Evolutionary conservation across 2,888 invertebrate species (phyloP).

Genomic region (Orthosia gothica): DNA sequence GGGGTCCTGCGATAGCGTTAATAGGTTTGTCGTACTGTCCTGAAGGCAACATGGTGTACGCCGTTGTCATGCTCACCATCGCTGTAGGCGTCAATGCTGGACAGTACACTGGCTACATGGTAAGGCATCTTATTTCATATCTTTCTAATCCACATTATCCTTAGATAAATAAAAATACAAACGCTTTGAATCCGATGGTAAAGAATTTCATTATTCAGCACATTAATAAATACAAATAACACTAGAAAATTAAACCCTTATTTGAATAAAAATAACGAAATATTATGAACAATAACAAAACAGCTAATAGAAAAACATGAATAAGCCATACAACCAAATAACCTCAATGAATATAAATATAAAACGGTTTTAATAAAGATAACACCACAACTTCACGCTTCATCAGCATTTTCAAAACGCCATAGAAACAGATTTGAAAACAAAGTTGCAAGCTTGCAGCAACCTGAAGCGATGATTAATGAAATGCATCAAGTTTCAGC

Average conservation of each 20-base stretch:
- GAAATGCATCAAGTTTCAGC: conserved; percentile 51
- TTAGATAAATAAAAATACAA: no score
- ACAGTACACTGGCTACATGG: conserved; percentile 83
- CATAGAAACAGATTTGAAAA: conserved; percentile 20
- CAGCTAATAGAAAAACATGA: neutral
- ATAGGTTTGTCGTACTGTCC: conserved; percentile 92
- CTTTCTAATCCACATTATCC: no score
- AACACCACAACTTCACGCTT: neutral
- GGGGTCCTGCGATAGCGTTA: conserved; percentile 93
- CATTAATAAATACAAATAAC: neutral
- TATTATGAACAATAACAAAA: neutral
- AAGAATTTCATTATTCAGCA: neutral
- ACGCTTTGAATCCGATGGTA: no score
- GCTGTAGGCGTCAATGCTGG: conserved; percentile 95
- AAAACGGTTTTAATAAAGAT: neutral
- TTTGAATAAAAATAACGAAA: neutral
- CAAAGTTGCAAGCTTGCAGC: conserved; percentile 55
- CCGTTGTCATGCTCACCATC: conserved; percentile 93
- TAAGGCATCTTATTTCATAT: conserved; percentile 54
- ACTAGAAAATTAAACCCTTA: neutral
- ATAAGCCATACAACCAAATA: neutral
- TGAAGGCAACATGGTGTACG: conserved; percentile 87
- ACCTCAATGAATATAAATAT: neutral
- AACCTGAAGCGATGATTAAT: conserved; percentile 56
- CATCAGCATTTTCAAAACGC: conserved; percentile 7